Conservation (phyloP, 2,888 invertebrate genomes). For the Cheilosia soror region DNA sequence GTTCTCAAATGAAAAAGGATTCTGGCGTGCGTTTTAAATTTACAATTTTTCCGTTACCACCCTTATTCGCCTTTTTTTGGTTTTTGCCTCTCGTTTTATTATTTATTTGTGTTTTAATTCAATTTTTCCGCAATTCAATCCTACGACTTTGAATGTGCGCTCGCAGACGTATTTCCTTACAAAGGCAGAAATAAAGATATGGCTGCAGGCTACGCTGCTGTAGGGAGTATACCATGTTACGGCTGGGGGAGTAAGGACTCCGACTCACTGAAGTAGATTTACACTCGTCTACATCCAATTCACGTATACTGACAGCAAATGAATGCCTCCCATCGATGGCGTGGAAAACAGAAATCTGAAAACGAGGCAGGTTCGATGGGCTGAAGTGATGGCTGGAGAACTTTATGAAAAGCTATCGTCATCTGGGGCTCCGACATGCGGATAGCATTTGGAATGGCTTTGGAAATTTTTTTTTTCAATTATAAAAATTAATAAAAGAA, state of each 20-base stretch:
- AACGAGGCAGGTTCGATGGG: constrained; percentile 36
- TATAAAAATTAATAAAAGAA: constrained; percentile 62
- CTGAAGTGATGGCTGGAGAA: constrained; percentile 45
- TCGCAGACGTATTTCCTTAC: background rate
- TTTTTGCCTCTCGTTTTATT: constrained; percentile 10
- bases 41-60: background rate
- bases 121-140: constrained; percentile 48
- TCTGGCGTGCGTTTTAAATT: background rate
- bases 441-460: constrained; percentile 32
- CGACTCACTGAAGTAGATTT: background rate
- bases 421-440: constrained; percentile 19
- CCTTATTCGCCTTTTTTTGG: background rate
- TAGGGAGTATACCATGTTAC: background rate
- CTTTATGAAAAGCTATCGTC: constrained; percentile 35
- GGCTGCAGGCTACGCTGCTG: too few species aligned
- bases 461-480: constrained; percentile 46
- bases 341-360: background rate
- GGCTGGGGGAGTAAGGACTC: background rate
- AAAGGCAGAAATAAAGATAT: background rate
- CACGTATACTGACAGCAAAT: constrained; percentile 25
- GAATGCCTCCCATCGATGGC: background rate
- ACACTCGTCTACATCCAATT: constrained; percentile 32
- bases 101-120: constrained; percentile 54
- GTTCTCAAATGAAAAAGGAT: constrained; percentile 1
- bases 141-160: too few species aligned